Evolutionary conservation across 2,888 invertebrate genomes (phyloP), one percentile per base, ranked within the genome.

Genomic region (Thymelicus acteon): DNA sequence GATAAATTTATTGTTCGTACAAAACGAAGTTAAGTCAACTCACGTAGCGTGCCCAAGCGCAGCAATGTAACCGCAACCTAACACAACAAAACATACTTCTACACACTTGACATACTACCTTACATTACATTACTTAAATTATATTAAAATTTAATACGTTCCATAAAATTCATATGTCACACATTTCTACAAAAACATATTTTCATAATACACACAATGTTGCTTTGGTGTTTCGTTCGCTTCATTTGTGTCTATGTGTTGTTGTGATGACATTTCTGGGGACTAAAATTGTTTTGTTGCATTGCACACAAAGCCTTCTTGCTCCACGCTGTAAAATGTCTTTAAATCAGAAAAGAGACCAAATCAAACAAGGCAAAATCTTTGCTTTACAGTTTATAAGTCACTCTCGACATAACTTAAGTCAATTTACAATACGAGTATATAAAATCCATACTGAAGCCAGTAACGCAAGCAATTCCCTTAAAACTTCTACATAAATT

Each of bases 211-310:
- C 44, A 44, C 44, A 44, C 12, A 60, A 67, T 67, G 24, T 60
- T 69, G 69, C 63, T 69, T 69, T 63, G 62, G 63, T 69, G 69
- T 47, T 39, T 52, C 58, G 40, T 64, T 31, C 54, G 62, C 68
- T 68, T 37, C 52, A 68, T 68, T 52, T 49, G 60, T 70, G 60
- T 69, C 12, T 60, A 58, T 70, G 60, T 63, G 58, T 47, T 63
- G 57, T 48, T 62, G 57, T 69, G 63, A 57, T 61, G 19, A 40
- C 54, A 24, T 61, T 44, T 10, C 47, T 49, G 15, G 54, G 7
- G 12, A 24, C 54, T 12, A 54, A 8, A 54, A 54, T 12, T 24
- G 24, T 10, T 24, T 19, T 54, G 8, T 10, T 8, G 4, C 10
- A 24, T 24, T 12, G 12, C 12, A 44, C 40, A 44, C 12, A 3